Evolutionary conservation across 2,113 vertebrate genomes (phyloP).

Genomic region (Genyomyrus donnyi): DNA sequence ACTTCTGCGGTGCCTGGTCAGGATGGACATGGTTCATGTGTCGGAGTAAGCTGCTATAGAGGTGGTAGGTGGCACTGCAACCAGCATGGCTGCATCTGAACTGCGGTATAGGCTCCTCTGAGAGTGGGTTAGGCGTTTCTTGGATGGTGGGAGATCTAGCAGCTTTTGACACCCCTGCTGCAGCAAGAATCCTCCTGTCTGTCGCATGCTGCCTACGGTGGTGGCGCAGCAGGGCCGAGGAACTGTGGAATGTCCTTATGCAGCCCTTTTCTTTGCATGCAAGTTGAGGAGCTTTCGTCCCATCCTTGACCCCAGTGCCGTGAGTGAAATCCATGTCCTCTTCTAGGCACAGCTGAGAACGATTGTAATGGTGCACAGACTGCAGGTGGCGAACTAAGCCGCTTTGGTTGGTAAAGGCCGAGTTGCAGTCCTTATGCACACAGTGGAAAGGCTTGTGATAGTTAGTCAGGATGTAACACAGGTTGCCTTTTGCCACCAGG

Average conservation of each 20-base stretch:
- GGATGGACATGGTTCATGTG: slow-evolving; percentile 61
- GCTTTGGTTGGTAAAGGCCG: slow-evolving; percentile 82
- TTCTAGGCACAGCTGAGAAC: slow-evolving; percentile 82
- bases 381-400: slow-evolving; percentile 86
- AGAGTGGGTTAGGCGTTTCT: slow-evolving; percentile 37
- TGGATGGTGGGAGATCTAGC: slow-evolving; percentile 16
- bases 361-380: slow-evolving; percentile 82
- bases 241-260: slow-evolving; percentile 67
- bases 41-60: slow-evolving; percentile 77
- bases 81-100: slow-evolving; percentile 78
- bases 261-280: slow-evolving; percentile 74
- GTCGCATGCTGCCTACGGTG: slow-evolving; percentile 40
- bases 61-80: slow-evolving; percentile 76
- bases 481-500: slow-evolving; percentile 78
- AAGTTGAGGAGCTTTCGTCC: slow-evolving; percentile 69
- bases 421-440: slow-evolving; percentile 83
- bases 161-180: not conserved
- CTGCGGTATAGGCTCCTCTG: slow-evolving; percentile 61
- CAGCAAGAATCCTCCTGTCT: not conserved
- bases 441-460: slow-evolving; percentile 94
- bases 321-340: slow-evolving; percentile 60
- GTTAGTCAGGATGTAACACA: slow-evolving; percentile 84
- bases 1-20: slow-evolving; percentile 36
- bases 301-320: slow-evolving; percentile 67
- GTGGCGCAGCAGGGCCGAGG: slow-evolving; percentile 68